A percentile compares a stretch with the other conserved stretches of the same genome.
Conservation (phyloP, 2,888 invertebrate species). For the Idaea dimidiata region DNA sequence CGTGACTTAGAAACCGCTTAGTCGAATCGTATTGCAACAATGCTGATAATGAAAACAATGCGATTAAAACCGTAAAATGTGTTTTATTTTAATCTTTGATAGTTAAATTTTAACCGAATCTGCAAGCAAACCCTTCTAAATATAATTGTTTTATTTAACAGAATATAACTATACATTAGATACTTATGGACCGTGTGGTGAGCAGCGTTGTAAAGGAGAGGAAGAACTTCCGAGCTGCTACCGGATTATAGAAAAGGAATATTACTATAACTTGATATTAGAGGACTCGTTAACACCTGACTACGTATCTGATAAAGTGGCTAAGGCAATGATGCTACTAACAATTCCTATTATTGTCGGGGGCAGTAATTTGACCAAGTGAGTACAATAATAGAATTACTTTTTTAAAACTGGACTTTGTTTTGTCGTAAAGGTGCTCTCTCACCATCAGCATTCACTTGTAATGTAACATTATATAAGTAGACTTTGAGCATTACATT, state of each 20-base stretch:
- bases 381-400: conserved; percentile 19
- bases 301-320: conserved; percentile 56
- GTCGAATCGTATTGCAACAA: no score
- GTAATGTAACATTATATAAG: no score
- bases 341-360: conserved; percentile 62
- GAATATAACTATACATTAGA: conserved; percentile 59
- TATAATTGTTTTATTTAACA: not conserved
- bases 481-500: no score
- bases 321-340: conserved; percentile 47
- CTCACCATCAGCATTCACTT: no score
- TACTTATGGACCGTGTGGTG: conserved; percentile 55
- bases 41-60: no score
- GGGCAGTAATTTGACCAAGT: conserved; percentile 55
- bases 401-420: no score
- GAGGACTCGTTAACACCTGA: conserved; percentile 58
- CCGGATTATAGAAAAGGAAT: conserved; percentile 53
- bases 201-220: conserved; percentile 45
- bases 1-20: no score
- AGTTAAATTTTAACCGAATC: no score
- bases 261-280: conserved; percentile 59
- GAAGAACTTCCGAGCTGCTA: conserved; percentile 52
- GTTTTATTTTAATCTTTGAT: no score
- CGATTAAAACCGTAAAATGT: no score
- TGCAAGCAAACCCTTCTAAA: no score
- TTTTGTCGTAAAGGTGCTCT: no score